These are phyloP conservation scores for Enhydra lutris DNA, from an alignment of 2,113 vertebrate species.

Conservation along the genomic window DNA sequence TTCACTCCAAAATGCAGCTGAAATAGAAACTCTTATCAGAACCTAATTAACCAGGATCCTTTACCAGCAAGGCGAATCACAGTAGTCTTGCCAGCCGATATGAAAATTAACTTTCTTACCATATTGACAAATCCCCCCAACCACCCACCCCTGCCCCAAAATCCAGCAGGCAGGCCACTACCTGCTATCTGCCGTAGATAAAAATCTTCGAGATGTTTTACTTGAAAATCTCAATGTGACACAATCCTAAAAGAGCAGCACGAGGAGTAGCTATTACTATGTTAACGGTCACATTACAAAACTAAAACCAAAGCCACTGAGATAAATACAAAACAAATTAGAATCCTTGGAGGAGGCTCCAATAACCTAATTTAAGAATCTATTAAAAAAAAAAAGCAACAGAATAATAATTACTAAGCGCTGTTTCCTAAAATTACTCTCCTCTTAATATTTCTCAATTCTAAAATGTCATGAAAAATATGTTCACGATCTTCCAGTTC, in stretches of 20 bases:
- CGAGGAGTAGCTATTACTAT: neutral
- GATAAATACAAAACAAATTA: slow-evolving; percentile 35
- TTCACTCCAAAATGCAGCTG: neutral
- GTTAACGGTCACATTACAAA: neutral
- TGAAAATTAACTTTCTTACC: neutral
- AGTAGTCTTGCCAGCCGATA: neutral
- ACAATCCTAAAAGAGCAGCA: neutral
- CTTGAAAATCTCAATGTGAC: neutral
- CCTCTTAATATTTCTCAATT: slow-evolving; percentile 1
- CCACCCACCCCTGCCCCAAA: neutral
- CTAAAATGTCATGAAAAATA: slow-evolving; percentile 26
- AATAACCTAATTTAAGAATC: neutral
- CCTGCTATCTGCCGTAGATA: rapidly evolving
- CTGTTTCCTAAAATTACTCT: slow-evolving; percentile 20
- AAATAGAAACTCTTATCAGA: neutral
- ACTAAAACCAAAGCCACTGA: neutral
- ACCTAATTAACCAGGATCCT: neutral
- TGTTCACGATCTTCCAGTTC: neutral
- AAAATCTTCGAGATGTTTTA: neutral
- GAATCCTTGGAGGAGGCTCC: neutral
- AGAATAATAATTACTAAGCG: slow-evolving; percentile 24
- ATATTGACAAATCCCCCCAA: neutral
- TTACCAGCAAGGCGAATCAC: neutral
- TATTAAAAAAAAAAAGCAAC: neutral
- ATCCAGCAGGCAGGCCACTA: neutral